Conservation (phyloP, 2,888 invertebrate species). For the Emmelina monodactyla region DNA sequence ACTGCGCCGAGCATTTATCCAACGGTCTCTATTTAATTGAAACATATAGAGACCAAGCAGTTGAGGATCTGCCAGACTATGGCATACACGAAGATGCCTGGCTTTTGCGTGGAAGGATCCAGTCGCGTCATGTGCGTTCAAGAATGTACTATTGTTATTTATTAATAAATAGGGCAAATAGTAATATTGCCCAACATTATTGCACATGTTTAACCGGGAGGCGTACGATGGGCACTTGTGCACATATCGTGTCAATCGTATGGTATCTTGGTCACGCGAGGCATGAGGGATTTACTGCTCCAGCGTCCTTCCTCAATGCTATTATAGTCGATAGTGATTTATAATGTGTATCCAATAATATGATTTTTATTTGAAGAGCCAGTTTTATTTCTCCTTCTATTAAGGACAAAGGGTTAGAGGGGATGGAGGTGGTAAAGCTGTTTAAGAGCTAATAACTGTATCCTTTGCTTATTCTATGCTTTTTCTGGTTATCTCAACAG, state of each 20-base stretch:
- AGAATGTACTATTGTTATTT: conserved; percentile 8
- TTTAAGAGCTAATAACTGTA: too few species aligned
- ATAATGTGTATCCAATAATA: too few species aligned
- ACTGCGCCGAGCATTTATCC: conserved; percentile 8
- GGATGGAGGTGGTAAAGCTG: too few species aligned
- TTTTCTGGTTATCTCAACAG: too few species aligned
- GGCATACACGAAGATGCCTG: conserved; percentile 2
- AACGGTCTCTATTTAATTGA: conserved; percentile 10
- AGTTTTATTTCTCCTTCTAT: too few species aligned
- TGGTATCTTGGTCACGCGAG: conserved; percentile 1
- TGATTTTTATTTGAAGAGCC: too few species aligned
- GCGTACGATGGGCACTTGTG: background rate
- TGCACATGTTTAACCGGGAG: conserved; percentile 3
- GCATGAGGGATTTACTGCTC: background rate
- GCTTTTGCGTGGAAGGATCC: conserved; percentile 6
- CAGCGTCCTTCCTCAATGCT: background rate
- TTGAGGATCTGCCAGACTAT: conserved; percentile 4
- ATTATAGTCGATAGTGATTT: background rate
- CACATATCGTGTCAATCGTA: background rate
- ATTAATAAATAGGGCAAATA: conserved; percentile 3
- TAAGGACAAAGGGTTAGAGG: too few species aligned
- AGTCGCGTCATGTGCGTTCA: conserved; percentile 5
- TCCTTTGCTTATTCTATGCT: too few species aligned
- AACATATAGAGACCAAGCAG: conserved; percentile 3
- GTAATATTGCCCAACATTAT: conserved; percentile 3